Percentiles rank a stretch among this genome's conserved stretches.
Conservation (phyloP, 30 jellyfish, hydroid and myxozoan species). For the Pelagia noctiluca region DNA sequence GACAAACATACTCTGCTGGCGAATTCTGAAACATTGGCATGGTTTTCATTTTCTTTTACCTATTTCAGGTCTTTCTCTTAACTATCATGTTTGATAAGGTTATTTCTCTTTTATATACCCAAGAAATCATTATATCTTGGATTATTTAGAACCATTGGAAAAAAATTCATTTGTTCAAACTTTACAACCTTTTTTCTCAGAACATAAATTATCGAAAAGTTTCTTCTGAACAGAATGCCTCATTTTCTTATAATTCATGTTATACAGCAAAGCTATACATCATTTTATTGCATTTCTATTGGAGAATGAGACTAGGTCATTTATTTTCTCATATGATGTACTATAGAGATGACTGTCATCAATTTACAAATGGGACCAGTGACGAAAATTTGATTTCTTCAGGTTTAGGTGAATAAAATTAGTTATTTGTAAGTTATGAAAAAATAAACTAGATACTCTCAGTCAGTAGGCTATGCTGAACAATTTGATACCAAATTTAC, state of each 20-base stretch:
- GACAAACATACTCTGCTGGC: background rate
- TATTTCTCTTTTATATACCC: background rate
- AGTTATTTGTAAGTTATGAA: background rate
- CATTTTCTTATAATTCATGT: background rate
- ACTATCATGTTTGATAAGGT: background rate
- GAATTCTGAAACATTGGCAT: background rate
- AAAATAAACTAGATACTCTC: background rate
- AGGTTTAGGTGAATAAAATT: background rate
- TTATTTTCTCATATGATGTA: background rate
- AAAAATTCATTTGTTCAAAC: background rate
- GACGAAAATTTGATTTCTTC: background rate
- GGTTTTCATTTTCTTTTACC: background rate
- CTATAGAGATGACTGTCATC: background rate
- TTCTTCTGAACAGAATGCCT: background rate
- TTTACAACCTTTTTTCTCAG: background rate
- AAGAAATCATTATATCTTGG: background rate
- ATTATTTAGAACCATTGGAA: background rate
- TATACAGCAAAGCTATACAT: background rate
- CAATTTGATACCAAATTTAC: background rate
- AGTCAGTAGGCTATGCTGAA: too few species aligned
- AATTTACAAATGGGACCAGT: background rate
- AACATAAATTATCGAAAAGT: background rate
- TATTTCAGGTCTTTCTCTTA: background rate
- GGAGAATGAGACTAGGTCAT: background rate
- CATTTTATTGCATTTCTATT: background rate